Conservation (phyloP, 2,888 invertebrate species). For the Drosophila conformis region DNA sequence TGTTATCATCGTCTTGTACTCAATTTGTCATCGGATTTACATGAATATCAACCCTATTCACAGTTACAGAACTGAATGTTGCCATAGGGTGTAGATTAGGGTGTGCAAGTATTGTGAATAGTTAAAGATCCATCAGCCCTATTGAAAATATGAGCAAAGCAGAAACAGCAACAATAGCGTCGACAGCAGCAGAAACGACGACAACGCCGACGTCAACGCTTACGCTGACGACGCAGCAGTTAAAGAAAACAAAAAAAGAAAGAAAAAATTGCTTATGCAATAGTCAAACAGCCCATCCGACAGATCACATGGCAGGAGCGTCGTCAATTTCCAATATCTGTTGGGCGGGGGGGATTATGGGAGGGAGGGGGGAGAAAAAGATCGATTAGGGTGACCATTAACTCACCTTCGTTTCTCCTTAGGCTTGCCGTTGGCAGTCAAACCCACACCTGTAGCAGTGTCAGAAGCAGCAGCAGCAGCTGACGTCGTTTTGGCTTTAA, state of each 20-base stretch:
- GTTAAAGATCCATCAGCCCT: conserved; percentile 23
- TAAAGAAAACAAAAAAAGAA: conserved; percentile 58
- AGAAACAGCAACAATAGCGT: conserved; percentile 9
- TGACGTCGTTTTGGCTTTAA: conserved; percentile 31
- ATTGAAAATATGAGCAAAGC: conserved; percentile 21
- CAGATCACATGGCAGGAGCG: conserved; percentile 55
- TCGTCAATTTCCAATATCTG: conserved; percentile 16
- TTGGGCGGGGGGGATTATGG: background rate
- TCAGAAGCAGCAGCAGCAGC: conserved; percentile 25
- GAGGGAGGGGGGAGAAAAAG: background rate
- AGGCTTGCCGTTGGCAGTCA: conserved; percentile 84
- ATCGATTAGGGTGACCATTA: conserved; percentile 7
- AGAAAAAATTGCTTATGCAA: conserved; percentile 66
- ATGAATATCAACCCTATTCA: background rate
- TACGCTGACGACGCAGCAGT: conserved; percentile 30
- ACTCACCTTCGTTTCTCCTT: conserved; percentile 90
- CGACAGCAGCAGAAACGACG: conserved; percentile 24
- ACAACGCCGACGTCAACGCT: conserved; percentile 13
- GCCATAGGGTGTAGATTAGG: background rate
- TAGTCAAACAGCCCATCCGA: conserved; percentile 42
- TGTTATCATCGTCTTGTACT: background rate
- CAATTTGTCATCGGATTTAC: background rate
- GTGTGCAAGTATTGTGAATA: conserved; percentile 8
- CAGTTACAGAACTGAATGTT: background rate
- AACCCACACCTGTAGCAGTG: conserved; percentile 45